Evolutionary conservation across 2,113 vertebrate genomes (phyloP), one percentile per base, ranked within the genome.

Genomic region (Naja naja): DNA sequence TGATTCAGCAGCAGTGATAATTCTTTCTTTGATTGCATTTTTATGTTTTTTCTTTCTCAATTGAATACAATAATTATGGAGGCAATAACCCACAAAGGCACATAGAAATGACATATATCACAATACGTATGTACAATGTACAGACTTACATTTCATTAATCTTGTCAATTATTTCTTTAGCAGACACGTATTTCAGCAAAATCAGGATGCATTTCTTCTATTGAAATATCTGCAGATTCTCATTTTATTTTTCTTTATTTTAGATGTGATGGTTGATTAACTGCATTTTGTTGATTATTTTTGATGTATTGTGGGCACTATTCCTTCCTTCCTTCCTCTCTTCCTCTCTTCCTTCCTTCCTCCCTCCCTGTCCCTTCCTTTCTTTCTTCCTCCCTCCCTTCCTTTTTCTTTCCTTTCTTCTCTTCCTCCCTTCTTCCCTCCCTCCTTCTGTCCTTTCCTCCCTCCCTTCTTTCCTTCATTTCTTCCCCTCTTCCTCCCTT

Each of bases 281-380:
- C 85, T 45, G 88, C 92, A 39, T 47, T 91, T 30, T 30, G 89
- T 0, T 22, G 92, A 93, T 93, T 74, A 90, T 58, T 58, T 58
- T 58, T 96, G 91, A 93, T 74, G 81, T 93, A 94, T 95, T 92
- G 89, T 47, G 88, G 74, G 49, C 95, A 91, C 85, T 94, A 56
- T 85, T 58, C 90, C 86, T 58, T 18, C 85, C 92, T 91, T 58
- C n/a, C 52, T 93, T 20, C 55, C 94, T 58, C 25, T 23, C 56
- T 3, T 25, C 22, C 2, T 25, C 23, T 22, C 56, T 25, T 2
- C 56, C 6, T 16, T 1, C 3, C 2, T 74, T 54, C 34, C 0
- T 53, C 53, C 3, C 53, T 53, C 52, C 10, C 12, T 14, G 11
- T 56, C 1, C 23, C 0, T 58, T 25, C 23, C 7, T 58, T 56